Evolutionary conservation across 2,888 invertebrate species (phyloP).

Genomic region (Stenichneumon culpator): DNA sequence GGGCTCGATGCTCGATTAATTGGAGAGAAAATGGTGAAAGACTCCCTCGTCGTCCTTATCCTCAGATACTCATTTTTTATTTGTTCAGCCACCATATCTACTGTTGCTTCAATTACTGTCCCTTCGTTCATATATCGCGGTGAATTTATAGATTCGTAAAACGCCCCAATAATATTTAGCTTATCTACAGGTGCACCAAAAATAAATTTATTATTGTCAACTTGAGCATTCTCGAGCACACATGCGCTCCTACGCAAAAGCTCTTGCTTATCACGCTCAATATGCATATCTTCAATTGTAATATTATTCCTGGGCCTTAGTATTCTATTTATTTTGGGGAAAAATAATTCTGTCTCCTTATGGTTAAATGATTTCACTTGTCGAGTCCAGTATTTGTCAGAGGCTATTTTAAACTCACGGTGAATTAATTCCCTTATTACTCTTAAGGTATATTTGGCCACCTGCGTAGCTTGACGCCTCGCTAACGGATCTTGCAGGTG

Average conservation of each 20-base stretch:
- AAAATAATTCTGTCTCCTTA: slow-evolving; percentile 44
- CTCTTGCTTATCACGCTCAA: not conserved
- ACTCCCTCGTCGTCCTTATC: not conserved
- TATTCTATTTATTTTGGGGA: slow-evolving; percentile 51
- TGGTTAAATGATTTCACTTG: slow-evolving; percentile 43
- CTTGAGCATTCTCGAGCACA: not conserved
- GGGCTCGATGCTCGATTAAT: slow-evolving; percentile 21
- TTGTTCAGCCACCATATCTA: not conserved
- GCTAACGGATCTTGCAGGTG: not conserved
- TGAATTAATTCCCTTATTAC: not conserved
- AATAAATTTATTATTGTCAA: slow-evolving; percentile 2
- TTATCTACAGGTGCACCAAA: slow-evolving; percentile 13
- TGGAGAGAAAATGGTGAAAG: slow-evolving; percentile 19
- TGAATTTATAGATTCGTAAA: slow-evolving; percentile 45
- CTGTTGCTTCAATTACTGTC: not conserved
- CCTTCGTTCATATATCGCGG: not conserved
- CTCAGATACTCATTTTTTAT: slow-evolving; percentile 4
- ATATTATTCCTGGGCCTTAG: slow-evolving; percentile 20
- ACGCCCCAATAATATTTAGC: not conserved
- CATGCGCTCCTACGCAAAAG: not conserved
- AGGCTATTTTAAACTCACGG: not conserved
- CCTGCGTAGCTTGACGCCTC: not conserved
- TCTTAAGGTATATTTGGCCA: not conserved
- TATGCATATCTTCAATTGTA: not conserved
- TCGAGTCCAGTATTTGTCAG: slow-evolving; percentile 25